Evolutionary conservation across 2,888 invertebrate genomes (phyloP).

Genomic region (Sclerodermus sp.): DNA sequence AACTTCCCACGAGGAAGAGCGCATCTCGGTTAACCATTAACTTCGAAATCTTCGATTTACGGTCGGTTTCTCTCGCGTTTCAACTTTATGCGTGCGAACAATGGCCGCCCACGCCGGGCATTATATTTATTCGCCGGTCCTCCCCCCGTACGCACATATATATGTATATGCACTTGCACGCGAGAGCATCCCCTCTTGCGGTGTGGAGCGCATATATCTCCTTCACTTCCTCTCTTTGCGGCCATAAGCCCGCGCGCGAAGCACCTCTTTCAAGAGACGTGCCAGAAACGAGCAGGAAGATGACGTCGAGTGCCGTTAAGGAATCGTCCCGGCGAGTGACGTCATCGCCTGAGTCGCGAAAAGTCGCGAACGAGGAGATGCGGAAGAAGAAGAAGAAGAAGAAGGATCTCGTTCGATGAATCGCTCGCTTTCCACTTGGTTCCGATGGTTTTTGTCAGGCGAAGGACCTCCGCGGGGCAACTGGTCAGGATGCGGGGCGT

Average conservation of each 20-base stretch:
- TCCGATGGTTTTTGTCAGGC: too few species aligned
- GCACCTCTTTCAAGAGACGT: conserved; percentile 28
- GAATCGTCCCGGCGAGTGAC: too few species aligned
- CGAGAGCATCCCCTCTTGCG: conserved; percentile 16
- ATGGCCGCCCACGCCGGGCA: conserved; percentile 44
- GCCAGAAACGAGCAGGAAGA: conserved; percentile 18
- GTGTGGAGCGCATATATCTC: conserved; percentile 32
- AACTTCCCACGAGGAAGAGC: conserved; percentile 24
- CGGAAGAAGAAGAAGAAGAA: too few species aligned
- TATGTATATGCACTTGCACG: conserved; percentile 9
- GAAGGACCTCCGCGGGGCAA: too few species aligned
- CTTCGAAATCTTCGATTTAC: conserved; percentile 42
- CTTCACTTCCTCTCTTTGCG: conserved; percentile 32
- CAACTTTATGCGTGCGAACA: conserved; percentile 35
- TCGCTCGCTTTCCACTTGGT: too few species aligned
- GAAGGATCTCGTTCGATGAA: too few species aligned
- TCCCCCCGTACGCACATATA: conserved; percentile 6
- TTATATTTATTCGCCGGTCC: conserved; percentile 39
- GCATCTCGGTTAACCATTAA: conserved; percentile 29
- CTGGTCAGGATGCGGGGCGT: too few species aligned
- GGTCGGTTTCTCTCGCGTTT: conserved; percentile 38
- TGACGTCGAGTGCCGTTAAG: conserved; percentile 4
- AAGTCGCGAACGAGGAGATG: too few species aligned
- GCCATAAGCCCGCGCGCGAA: conserved; percentile 34
- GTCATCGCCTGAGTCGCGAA: too few species aligned